Percentiles rank a stretch among this genome's conserved stretches.
These are phyloP conservation scores for Barnardius zonarius DNA, from an alignment of 2,113 vertebrate species.

Conservation along the genomic window DNA sequence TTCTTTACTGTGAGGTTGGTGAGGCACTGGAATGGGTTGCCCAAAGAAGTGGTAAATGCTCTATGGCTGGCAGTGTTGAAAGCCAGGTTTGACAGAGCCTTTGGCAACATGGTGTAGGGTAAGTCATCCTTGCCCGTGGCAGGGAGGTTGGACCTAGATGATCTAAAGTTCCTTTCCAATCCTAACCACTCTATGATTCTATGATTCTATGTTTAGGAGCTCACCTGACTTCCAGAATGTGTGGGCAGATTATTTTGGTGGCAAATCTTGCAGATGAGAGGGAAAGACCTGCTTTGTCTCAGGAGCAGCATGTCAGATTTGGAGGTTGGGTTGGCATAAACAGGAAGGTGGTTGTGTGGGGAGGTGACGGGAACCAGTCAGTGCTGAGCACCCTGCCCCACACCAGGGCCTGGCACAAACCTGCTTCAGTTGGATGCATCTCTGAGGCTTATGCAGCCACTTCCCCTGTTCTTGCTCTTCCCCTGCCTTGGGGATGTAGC, in stretches of 20 bases:
- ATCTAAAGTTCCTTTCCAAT: neutral
- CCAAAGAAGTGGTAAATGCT: no score
- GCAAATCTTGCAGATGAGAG: neutral
- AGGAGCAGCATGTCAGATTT: rapidly evolving
- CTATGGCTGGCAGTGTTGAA: neutral
- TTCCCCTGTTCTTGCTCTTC: neutral
- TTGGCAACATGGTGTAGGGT: neutral
- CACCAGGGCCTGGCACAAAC: rapidly evolving
- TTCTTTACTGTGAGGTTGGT: no score
- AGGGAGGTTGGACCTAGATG: neutral
- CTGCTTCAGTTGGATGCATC: neutral
- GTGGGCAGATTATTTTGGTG: neutral
- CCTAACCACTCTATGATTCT: neutral
- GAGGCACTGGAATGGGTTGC: no score
- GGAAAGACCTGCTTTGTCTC: neutral
- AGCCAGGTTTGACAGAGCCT: neutral
- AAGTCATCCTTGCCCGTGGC: neutral
- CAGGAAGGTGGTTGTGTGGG: neutral
- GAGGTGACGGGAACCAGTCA: neutral
- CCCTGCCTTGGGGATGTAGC: rapidly evolving
- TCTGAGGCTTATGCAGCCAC: neutral
- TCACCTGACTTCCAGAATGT: neutral
- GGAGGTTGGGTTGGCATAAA: neutral
- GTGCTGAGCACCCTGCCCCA: neutral
- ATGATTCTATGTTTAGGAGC: neutral